These are phyloP conservation scores for Plectrocnemia conspersa DNA, from an alignment of 1,140 invertebrate genomes.

Conservation along the genomic window DNA sequence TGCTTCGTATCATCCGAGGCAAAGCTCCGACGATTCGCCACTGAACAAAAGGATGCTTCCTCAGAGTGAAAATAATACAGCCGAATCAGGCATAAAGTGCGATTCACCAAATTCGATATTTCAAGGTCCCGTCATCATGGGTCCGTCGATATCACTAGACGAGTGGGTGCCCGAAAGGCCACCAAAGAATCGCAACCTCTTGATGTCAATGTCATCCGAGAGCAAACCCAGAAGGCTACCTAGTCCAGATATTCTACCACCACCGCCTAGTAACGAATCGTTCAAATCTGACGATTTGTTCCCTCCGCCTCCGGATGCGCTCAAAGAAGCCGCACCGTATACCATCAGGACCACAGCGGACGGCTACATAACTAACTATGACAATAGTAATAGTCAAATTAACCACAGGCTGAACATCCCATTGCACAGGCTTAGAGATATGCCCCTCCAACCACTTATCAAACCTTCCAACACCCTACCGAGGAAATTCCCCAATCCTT, in stretches of 20 bases:
- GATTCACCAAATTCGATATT: slow-evolving; percentile 31
- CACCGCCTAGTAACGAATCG: slow-evolving; percentile 54
- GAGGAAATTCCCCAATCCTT: slow-evolving; percentile 11
- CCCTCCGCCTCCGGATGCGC: slow-evolving; percentile 59
- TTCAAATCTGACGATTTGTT: slow-evolving; percentile 64
- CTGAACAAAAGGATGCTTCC: slow-evolving; percentile 1
- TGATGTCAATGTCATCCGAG: slow-evolving; percentile 52
- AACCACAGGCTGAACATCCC: background rate
- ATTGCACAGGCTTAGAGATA: background rate
- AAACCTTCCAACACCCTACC: background rate
- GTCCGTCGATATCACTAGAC: slow-evolving; percentile 60
- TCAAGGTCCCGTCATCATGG: slow-evolving; percentile 58
- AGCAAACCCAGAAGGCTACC: slow-evolving; percentile 53
- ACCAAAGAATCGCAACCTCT: slow-evolving; percentile 65
- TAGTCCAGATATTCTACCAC: slow-evolving; percentile 66
- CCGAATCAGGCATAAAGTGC: slow-evolving; percentile 1
- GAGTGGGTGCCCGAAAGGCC: slow-evolving; percentile 68
- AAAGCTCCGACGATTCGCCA: slow-evolving; percentile 3
- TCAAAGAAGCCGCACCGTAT: slow-evolving; percentile 20
- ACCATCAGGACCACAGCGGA: slow-evolving; percentile 8
- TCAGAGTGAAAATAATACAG: background rate
- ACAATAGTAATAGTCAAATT: background rate
- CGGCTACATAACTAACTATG: slow-evolving; percentile 12
- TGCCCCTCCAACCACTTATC: slow-evolving; percentile 36
- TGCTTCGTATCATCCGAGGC: background rate